Evolutionary conservation across 2,113 vertebrate genomes (phyloP), one percentile per base, ranked within the genome.

Genomic region (Otolemur garnettii): DNA sequence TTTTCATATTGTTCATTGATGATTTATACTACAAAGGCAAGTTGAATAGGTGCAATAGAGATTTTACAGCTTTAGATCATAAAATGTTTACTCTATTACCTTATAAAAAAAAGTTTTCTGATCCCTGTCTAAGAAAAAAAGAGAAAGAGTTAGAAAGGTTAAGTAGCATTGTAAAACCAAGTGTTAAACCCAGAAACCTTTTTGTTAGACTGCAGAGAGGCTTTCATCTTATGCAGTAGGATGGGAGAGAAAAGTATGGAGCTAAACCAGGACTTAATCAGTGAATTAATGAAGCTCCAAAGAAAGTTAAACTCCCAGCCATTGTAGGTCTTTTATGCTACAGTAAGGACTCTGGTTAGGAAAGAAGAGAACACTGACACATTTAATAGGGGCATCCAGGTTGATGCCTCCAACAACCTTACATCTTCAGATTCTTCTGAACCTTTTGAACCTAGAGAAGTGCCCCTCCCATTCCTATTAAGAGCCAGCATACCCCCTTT

Each of bases 391-490:
- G 64, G 30, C 7, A 35, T 77, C 18, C 53, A 50, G 50, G 22
- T 35, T 5, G 35, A 72, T 72, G 5, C 2, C 45, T 72, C 35
- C 24, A 87, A 21, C 2, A 80, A 24, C 59, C 50, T 59, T 86
- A 12, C 50, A 82, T 86, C 92, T 94, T n/a, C 62, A 94, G 50
- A 42, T 78, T 79, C 10, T 64, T 57, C 72, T 45, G 42, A 94
- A 53, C 19, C 6, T 14, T 88, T 57, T 74, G 57, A 53, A 38
- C 6, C n/a, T 84, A 0, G 26, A 4, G 10, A 72, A 93, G 45
- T 90, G 33, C 8, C 2, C 66, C n/a, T 12, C 19, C 2, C 0
- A 15, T 79, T 11, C 14, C 28, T 80, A 26, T n/a, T 87, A 64
- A 90, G 84, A 92, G 5, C 33, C 26, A 75, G 3, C 5, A 33